Conservation (phyloP, 1,140 invertebrate genomes). For the Condylostylus longicornis region DNA sequence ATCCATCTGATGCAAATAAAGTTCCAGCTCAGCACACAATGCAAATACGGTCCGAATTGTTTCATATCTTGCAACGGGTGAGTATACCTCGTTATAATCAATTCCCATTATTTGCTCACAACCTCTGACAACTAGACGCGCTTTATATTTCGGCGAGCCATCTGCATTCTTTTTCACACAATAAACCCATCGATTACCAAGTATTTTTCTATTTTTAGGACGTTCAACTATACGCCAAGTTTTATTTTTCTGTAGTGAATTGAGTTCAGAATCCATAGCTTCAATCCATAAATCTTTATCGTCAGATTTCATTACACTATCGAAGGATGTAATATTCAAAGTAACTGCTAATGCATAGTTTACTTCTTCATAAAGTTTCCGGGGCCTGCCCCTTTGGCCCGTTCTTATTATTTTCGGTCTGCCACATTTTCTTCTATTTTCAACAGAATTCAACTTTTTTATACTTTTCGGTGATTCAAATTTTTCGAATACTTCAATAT, state of each 20-base stretch:
- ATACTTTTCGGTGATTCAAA: too few relatives aligned
- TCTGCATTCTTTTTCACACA: slow-evolving; percentile 10
- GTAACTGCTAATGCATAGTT: too few relatives aligned
- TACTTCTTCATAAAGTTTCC: too few relatives aligned
- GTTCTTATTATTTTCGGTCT: too few relatives aligned
- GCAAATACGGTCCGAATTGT: slow-evolving; percentile 17
- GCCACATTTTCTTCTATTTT: too few relatives aligned
- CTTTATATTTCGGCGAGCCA: slow-evolving; percentile 17
- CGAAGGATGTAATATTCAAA: too few relatives aligned
- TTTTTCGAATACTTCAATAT: too few relatives aligned
- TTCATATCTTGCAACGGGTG: slow-evolving; percentile 11
- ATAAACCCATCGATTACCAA: slow-evolving; percentile 27
- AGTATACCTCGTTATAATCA: slow-evolving; percentile 15
- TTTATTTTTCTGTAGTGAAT: slow-evolving; percentile 24
- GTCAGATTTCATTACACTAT: slow-evolving; percentile 16
- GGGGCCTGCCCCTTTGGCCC: too few relatives aligned
- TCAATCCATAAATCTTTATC: slow-evolving; percentile 18
- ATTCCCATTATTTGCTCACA: slow-evolving; percentile 22
- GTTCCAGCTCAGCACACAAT: slow-evolving; percentile 13
- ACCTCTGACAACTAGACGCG: slow-evolving; percentile 26
- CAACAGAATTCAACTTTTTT: too few relatives aligned
- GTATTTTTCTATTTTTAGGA: slow-evolving; percentile 16
- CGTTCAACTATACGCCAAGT: slow-evolving; percentile 26
- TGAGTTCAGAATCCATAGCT: slow-evolving; percentile 27
- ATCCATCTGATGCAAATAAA: slow-evolving; percentile 21